Evolutionary conservation across 2,888 invertebrate species (phyloP).

Genomic region (Matsumyia berberina): DNA sequence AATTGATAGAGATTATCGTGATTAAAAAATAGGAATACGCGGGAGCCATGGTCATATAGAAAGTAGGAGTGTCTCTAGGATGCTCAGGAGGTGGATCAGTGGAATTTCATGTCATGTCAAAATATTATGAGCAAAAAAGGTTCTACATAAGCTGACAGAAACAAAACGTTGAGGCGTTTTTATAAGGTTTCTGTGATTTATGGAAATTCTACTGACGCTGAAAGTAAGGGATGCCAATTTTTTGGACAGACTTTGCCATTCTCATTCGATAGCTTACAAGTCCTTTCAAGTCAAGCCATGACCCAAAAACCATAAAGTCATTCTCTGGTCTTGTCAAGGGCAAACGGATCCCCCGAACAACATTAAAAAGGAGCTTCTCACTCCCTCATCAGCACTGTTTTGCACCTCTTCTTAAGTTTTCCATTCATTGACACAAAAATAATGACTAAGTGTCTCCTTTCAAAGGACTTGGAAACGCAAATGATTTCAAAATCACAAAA

Average conservation of each 20-base stretch:
- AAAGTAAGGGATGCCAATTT: too few species aligned
- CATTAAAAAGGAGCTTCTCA: background rate
- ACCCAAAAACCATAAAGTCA: background rate
- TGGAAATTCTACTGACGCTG: too few species aligned
- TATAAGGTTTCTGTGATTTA: too few species aligned
- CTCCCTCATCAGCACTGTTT: background rate
- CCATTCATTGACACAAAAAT: background rate
- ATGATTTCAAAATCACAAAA: background rate
- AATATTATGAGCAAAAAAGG: too few species aligned
- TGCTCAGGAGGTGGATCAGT: too few species aligned
- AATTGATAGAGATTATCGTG: constrained; percentile 59
- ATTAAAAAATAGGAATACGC: constrained; percentile 34
- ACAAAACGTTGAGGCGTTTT: too few species aligned
- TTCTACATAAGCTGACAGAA: too few species aligned
- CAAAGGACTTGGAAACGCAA: constrained; percentile 22
- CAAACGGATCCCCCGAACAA: too few species aligned
- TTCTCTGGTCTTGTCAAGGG: constrained; percentile 9
- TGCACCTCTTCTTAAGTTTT: too few species aligned
- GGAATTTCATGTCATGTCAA: too few species aligned
- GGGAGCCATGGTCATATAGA: constrained; percentile 35
- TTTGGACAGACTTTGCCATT: too few species aligned
- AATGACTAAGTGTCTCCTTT: constrained; percentile 4
- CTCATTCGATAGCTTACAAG: too few species aligned
- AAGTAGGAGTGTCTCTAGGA: constrained; percentile 27
- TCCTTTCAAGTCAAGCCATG: background rate